Evolutionary conservation across 92 coral and sea anemone genomes (phyloP).

Genomic region (Siderastrea siderea): DNA sequence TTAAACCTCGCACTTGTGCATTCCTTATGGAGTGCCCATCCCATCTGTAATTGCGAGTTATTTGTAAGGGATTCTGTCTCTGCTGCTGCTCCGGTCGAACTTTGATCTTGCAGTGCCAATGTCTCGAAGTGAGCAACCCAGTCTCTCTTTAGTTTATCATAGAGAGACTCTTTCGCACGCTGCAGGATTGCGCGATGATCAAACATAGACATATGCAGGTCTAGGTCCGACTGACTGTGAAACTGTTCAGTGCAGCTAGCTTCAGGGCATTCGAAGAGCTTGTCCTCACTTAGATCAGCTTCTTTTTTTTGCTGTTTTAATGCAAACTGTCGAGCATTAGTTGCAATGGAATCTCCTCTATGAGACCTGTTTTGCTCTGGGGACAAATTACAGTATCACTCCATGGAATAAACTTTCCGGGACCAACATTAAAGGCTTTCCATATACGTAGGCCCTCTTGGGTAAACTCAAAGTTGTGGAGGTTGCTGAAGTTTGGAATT

Average conservation of each 20-base stretch:
- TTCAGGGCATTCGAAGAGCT: slow-evolving; percentile 59
- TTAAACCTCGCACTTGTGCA: slow-evolving; percentile 46
- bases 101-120: slow-evolving; percentile 25
- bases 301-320: slow-evolving; percentile 11
- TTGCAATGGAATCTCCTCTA: slow-evolving; percentile 49
- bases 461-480: slow-evolving; percentile 57
- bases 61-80: slow-evolving; percentile 22
- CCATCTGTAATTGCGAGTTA: slow-evolving; percentile 34
- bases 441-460: slow-evolving; percentile 49
- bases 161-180: slow-evolving; percentile 40
- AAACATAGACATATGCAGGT: slow-evolving; percentile 25
- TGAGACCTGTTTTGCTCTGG: slow-evolving; percentile 29
- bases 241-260: slow-evolving; percentile 60
- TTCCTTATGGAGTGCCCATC: slow-evolving; percentile 68
- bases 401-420: slow-evolving; percentile 64
- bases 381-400: slow-evolving; percentile 42
- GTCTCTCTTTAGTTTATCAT: slow-evolving; percentile 56
- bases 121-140: slow-evolving; percentile 61
- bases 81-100: slow-evolving; percentile 8
- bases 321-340: slow-evolving; percentile 37
- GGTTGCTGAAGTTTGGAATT: slow-evolving; percentile 44
- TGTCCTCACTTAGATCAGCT: slow-evolving; percentile 31
- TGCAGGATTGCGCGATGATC: slow-evolving; percentile 34
- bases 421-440: slow-evolving; percentile 66
- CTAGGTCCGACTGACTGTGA: slow-evolving; percentile 48